phyloP scores from a whole-genome alignment of 2,888 invertebrate species.

The Epinotia ramella region DNA sequence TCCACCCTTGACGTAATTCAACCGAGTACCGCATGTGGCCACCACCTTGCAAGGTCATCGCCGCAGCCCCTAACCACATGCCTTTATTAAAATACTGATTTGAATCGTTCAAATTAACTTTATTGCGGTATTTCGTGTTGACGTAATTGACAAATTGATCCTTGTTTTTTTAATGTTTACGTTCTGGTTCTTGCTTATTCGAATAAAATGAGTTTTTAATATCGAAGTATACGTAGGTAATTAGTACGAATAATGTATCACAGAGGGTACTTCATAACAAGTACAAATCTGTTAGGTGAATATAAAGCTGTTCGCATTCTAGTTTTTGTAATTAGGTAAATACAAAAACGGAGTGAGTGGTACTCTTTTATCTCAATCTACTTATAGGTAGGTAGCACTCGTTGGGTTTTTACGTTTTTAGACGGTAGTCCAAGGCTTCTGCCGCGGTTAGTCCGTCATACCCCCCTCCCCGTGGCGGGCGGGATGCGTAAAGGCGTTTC shows the following conservation, averaged over 20 bases:
- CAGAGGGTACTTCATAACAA: neutral
- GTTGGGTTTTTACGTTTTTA: no score
- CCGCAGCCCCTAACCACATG: constrained; percentile 37
- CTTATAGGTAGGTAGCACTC: no score
- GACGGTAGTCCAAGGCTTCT: no score
- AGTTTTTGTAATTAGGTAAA: neutral
- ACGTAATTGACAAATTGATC: constrained; percentile 43
- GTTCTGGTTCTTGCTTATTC: constrained; percentile 27
- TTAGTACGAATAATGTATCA: neutral
- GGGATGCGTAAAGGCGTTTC: no score
- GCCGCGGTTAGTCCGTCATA: no score
- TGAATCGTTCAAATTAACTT: constrained; percentile 54
- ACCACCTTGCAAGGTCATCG: constrained; percentile 73
- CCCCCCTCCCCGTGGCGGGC: no score
- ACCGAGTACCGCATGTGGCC: constrained; percentile 50
- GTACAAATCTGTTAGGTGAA: neutral
- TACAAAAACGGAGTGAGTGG: neutral
- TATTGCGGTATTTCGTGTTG: constrained; percentile 51
- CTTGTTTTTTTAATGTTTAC: constrained; percentile 21
- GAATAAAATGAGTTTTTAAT: constrained; percentile 5
- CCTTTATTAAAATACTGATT: constrained; percentile 42
- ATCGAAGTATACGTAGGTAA: neutral
- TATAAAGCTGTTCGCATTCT: neutral
- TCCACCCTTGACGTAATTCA: neutral
- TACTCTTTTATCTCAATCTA: neutral